Evolutionary conservation across 2,797 vertebrate species (phyloP), one percentile per base, ranked within the genome.

Genomic region (Mormyrops attenuatus): DNA sequence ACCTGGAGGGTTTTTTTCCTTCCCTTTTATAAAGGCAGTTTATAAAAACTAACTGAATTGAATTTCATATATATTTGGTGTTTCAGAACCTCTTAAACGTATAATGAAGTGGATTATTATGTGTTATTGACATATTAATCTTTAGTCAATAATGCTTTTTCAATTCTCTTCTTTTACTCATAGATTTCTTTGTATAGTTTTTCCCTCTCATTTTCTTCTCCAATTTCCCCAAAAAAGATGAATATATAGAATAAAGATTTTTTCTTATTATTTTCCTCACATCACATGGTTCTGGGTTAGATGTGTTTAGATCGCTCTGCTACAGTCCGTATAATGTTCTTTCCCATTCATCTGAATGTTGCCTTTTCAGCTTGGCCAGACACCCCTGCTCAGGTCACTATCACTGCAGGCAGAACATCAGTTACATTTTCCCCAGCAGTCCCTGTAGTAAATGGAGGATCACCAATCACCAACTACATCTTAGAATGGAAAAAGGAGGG

Each of bases 401-500:
- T 90, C 30, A 89, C 89, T 9, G 50, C 91, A 44, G 95, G 93
- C 88, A 90, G 91, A 0, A 89, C 93, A 0, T 95, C 95, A 0
- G 90, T 95, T 53, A 0, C 89, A 50, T 93, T 96, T 85, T 92
- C 91, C 69, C 90, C 95, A 69, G 92, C 92, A 80, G 55, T 50
- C 0, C 60, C 63, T 13, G 91, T 94, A 5, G 17, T 88, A 63
- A 92, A 63, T 26, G 96, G 96, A 82, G 96, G 96, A 30, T 93
- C 94, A 20, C 89, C 93, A 1, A 94, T 97, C 87, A 94, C 91
- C 88, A 89, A 90, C 2, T 96, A 93, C 73, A 87, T 92, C 82
- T 91, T 96, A 66, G 94, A 96, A 92, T 96, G 95, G 95, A 95
- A 89, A 87, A 90, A 92, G 91, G 90, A 55, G 22, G 6, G 73